Conservation (phyloP, 2,888 invertebrate species). For the Platynereis dumerilii region DNA sequence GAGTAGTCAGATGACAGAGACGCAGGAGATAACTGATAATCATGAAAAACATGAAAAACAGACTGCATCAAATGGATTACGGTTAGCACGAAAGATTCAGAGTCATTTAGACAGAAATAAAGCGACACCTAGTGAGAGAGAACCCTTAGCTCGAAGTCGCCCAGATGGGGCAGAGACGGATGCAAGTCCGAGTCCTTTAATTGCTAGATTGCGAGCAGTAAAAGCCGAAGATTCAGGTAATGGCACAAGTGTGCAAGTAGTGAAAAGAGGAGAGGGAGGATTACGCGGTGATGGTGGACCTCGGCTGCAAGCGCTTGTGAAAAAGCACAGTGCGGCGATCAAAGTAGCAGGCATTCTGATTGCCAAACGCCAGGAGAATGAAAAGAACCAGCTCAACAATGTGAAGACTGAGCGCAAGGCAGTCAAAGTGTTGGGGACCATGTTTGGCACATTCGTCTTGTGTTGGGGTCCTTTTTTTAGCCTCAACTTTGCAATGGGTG, state of each 20-base stretch:
- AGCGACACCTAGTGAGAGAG: conserved; percentile 24
- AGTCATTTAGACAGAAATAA: conserved; percentile 11
- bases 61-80: conserved; percentile 11
- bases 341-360: conserved; percentile 55
- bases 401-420: conserved; percentile 92
- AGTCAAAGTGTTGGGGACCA: conserved; percentile 74
- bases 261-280: no score
- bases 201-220: not conserved
- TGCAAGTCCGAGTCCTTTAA: not conserved
- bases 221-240: not conserved
- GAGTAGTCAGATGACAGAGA: not conserved
- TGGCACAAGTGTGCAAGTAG: not conserved
- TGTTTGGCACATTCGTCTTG: conserved; percentile 60
- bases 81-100: conserved; percentile 15
- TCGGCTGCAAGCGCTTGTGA: conserved; percentile 44
- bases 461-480: conserved; percentile 63
- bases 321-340: conserved; percentile 54
- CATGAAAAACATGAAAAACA: not conserved
- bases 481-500: conserved; percentile 75
- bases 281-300: not conserved
- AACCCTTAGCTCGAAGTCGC: conserved; percentile 28
- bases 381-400: conserved; percentile 56
- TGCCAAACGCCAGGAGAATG: conserved; percentile 42
- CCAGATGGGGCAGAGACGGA: conserved; percentile 71
- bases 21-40: not conserved